Conservation (phyloP, 2,113 vertebrate species). For the Pontoporia blainvillei region DNA sequence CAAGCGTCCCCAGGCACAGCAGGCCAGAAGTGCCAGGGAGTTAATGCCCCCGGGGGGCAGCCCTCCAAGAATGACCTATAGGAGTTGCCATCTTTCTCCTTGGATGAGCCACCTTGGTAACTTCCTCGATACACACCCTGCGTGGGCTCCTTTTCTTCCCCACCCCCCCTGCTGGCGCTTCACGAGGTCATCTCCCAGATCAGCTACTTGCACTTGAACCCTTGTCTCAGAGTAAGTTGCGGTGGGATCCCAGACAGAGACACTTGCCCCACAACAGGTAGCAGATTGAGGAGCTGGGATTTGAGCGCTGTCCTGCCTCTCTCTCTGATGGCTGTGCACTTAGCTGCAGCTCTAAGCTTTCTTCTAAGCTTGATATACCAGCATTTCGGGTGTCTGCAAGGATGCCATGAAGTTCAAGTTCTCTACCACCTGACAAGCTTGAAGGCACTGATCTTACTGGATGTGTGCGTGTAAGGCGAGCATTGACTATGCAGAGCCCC, state of each 20-base stretch:
- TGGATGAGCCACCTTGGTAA: too few species aligned
- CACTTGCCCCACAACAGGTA: background rate
- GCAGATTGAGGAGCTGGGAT: background rate
- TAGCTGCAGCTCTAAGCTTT: background rate
- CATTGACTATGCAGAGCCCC: accelerated
- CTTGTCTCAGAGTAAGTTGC: background rate
- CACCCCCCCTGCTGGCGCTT: background rate
- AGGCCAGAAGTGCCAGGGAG: background rate
- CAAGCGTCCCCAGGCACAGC: background rate
- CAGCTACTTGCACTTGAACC: background rate
- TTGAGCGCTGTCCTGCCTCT: background rate
- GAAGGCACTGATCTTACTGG: background rate
- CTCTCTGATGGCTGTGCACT: background rate
- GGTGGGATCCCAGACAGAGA: background rate
- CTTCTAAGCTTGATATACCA: background rate
- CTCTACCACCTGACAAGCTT: background rate
- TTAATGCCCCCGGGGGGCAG: background rate
- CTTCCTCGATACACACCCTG: background rate
- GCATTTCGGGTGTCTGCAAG: background rate
- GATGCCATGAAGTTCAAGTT: background rate
- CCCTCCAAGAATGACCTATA: background rate
- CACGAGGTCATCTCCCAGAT: background rate
- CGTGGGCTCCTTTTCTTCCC: background rate
- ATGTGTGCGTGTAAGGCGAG: accelerated
- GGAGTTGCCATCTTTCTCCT: background rate